A percentile compares a stretch with the other conserved stretches of the same genome.
Conservation (phyloP, 2,888 invertebrate species). For the Caenorhabditis becei region DNA sequence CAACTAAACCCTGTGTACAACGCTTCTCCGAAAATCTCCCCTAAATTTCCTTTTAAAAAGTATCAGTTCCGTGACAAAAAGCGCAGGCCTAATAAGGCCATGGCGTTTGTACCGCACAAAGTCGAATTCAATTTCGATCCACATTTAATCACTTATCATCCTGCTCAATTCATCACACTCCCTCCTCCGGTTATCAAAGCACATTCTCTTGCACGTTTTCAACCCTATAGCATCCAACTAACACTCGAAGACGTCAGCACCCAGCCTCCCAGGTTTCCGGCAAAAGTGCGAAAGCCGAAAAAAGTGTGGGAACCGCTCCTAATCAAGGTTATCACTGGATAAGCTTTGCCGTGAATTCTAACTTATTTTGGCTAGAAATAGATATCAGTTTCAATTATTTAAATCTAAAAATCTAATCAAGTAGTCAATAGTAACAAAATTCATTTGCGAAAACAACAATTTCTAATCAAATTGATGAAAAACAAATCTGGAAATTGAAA, state of each 20-base stretch:
- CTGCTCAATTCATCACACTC: slow-evolving; percentile 20
- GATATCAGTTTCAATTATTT: too few relatives aligned
- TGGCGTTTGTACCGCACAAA: slow-evolving; percentile 34
- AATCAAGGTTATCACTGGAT: slow-evolving; percentile 16
- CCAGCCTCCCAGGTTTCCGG: slow-evolving; percentile 24
- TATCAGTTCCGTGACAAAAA: slow-evolving; percentile 20
- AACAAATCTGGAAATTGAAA: too few relatives aligned
- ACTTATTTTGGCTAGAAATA: too few relatives aligned
- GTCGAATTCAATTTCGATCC: slow-evolving; percentile 23
- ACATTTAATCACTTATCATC: neutral
- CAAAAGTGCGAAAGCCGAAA: slow-evolving; percentile 8
- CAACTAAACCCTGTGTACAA: slow-evolving; percentile 44
- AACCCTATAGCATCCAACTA: slow-evolving; percentile 31
- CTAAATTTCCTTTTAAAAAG: too few relatives aligned
- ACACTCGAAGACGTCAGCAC: slow-evolving; percentile 42
- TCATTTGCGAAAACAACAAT: neutral
- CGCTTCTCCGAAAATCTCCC: slow-evolving; percentile 24
- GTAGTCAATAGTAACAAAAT: too few relatives aligned
- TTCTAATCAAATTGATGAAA: neutral
- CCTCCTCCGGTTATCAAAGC: slow-evolving; percentile 12
- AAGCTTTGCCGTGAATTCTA: neutral
- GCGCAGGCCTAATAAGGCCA: slow-evolving; percentile 18
- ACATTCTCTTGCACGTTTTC: neutral
- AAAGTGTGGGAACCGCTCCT: slow-evolving; percentile 24
- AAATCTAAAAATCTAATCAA: too few relatives aligned